Conservation (phyloP, 2,888 invertebrate species). For the Lasioglossum morio region DNA sequence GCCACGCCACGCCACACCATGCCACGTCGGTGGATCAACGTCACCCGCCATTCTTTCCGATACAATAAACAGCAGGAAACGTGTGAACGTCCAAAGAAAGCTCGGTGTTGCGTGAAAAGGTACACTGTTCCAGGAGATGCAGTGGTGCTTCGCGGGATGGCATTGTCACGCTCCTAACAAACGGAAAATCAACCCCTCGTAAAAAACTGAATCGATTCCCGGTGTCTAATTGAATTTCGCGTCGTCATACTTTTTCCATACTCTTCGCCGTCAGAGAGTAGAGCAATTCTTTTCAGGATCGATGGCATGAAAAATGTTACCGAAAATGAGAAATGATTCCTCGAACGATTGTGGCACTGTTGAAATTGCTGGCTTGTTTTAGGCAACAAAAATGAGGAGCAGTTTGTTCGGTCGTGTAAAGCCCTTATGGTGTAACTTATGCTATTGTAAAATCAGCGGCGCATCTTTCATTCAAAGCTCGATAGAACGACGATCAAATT, state of each 20-base stretch:
- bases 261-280: background rate
- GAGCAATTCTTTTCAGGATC: background rate
- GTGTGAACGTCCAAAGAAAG: conserved; percentile 39
- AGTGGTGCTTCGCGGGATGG: background rate
- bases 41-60: conserved; percentile 57
- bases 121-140: conserved; percentile 4
- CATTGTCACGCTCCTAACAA: background rate
- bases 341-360: background rate
- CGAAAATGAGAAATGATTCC: background rate
- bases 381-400: too few species aligned
- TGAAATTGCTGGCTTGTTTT: background rate
- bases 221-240: conserved; percentile 13
- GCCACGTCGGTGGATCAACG: conserved; percentile 51
- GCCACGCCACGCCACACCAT: background rate
- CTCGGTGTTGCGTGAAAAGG: conserved; percentile 25
- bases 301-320: background rate
- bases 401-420: too few species aligned
- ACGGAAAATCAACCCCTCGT: conserved; percentile 12
- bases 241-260: background rate
- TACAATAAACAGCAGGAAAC: conserved; percentile 51
- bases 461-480: too few species aligned
- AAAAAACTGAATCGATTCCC: conserved; percentile 8
- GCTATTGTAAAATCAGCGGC: too few species aligned
- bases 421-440: too few species aligned
- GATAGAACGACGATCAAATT: too few species aligned